Percentiles rank a stretch among this genome's conserved stretches.
Evolutionary conservation across 2,797 vertebrate species (phyloP).

Genomic region (Lepus townsendii): DNA sequence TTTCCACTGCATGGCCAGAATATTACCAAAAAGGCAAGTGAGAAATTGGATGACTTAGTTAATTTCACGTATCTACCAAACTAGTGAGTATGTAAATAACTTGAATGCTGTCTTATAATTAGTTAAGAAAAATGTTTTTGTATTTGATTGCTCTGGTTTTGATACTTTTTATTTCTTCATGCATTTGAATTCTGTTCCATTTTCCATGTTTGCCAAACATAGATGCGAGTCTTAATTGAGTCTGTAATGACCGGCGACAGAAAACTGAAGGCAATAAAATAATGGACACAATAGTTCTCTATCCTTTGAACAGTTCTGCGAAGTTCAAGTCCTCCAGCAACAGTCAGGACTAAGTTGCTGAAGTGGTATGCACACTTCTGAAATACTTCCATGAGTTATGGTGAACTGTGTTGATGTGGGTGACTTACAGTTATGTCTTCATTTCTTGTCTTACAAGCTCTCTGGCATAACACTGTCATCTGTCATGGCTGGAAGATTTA

Average conservation of each 20-base stretch:
- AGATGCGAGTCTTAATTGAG: neutral
- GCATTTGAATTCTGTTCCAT: neutral
- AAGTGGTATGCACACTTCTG: neutral
- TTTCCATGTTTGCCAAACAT: neutral
- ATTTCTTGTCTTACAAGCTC: constrained; percentile 2
- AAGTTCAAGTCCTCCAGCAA: neutral
- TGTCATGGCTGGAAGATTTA: neutral
- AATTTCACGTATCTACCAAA: neutral
- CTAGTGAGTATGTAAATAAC: neutral
- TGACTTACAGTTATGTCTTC: constrained; percentile 6
- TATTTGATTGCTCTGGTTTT: neutral
- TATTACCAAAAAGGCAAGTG: neutral
- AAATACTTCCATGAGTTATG: neutral
- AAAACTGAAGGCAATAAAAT: neutral
- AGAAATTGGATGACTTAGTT: neutral
- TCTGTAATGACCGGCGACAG: neutral
- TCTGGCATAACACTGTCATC: constrained; percentile 35
- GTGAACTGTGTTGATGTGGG: neutral
- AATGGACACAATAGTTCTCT: neutral
- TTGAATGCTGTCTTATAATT: neutral
- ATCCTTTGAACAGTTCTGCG: neutral
- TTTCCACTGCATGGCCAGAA: neutral
- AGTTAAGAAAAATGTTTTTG: neutral
- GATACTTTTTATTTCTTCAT: constrained; percentile 24
- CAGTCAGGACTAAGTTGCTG: neutral